Evolutionary conservation across 2,113 vertebrate species (phyloP).

Genomic region (Petrocephalus zakoni): DNA sequence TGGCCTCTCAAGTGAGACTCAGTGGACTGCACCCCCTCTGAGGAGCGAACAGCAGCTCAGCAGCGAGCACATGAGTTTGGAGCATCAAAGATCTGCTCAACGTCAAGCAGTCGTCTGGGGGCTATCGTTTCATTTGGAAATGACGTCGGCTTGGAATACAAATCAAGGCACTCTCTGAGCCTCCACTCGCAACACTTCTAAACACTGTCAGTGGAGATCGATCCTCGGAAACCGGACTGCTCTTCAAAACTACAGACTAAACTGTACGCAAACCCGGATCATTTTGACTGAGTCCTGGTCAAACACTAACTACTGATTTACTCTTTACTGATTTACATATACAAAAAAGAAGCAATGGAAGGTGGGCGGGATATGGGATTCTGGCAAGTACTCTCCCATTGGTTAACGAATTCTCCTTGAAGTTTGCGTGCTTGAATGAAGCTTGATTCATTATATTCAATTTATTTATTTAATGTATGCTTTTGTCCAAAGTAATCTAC

Average conservation of each 20-base stretch:
- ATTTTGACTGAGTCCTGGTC: neutral
- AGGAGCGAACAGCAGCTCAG: neutral
- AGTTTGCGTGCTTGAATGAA: no score
- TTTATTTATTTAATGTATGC: neutral
- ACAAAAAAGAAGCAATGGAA: neutral
- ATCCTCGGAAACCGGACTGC: neutral
- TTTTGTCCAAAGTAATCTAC: neutral
- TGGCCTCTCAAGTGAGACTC: neutral
- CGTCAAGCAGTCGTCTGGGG: neutral
- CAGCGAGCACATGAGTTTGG: neutral
- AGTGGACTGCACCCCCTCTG: neutral
- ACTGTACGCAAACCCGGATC: neutral
- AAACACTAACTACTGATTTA: neutral
- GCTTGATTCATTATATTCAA: neutral
- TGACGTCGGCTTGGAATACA: neutral
- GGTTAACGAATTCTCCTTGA: neutral
- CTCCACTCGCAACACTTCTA: neutral
- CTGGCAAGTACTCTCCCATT: neutral
- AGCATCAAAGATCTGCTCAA: neutral
- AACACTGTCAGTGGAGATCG: constrained; percentile 2
- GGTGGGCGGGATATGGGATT: neutral
- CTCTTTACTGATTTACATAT: neutral
- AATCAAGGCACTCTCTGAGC: neutral
- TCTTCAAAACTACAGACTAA: neutral
- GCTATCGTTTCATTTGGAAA: constrained; percentile 2